phyloP scores from a whole-genome alignment of 2,113 vertebrate genomes.

The Gnathonemus echidnorhynchus region DNA sequence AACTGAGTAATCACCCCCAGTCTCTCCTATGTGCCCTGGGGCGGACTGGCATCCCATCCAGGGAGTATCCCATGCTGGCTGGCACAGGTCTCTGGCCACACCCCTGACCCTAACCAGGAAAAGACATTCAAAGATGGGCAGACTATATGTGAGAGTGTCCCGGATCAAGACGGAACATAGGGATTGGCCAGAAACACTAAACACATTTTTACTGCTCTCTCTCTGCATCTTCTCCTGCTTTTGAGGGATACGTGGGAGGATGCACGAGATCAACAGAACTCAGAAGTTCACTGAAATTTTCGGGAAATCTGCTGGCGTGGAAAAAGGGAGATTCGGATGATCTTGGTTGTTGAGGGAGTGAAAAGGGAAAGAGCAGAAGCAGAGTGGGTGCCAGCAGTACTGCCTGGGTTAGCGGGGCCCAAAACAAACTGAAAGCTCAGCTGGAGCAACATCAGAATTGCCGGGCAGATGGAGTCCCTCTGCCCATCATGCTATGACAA shows the following conservation, averaged over 20 bases:
- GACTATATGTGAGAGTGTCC: neutral
- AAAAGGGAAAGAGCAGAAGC: neutral
- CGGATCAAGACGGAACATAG: neutral
- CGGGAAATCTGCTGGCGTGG: neutral
- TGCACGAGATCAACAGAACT: neutral
- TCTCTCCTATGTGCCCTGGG: neutral
- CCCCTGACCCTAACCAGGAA: neutral
- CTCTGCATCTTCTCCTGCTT: neutral
- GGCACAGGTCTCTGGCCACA: neutral
- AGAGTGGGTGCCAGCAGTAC: neutral
- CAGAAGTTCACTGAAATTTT: neutral
- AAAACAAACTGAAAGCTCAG: neutral
- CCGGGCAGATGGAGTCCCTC: neutral
- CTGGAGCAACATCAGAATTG: neutral
- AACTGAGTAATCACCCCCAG: neutral
- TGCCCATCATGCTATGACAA: neutral
- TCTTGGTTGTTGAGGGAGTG: neutral
- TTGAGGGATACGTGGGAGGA: neutral
- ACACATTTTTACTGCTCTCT: neutral
- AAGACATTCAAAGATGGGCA: neutral
- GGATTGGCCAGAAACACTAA: neutral
- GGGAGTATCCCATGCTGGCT: neutral
- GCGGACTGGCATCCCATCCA: neutral
- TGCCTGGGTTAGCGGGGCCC: neutral
- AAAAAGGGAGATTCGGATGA: neutral